Base-by-base conservation (phyloP, 1,140 invertebrate genomes). In the Papilio xuthus region DNA sequence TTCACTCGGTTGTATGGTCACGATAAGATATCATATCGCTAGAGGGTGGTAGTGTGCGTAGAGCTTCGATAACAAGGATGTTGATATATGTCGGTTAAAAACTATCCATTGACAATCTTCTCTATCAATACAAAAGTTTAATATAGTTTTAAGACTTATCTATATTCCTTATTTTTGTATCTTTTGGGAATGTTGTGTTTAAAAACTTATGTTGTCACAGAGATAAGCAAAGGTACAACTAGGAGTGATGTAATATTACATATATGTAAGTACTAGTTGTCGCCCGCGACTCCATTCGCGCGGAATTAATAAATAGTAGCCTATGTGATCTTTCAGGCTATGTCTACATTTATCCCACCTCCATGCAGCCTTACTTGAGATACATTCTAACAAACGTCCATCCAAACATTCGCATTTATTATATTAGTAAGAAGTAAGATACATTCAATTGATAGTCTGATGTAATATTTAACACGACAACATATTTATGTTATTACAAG, bases 361-460 rank as follows among this genome's bases (percentile, higher is more conserved):
- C 41, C 41, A 42, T 42, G 8, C 41, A 42, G 7, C 41, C 0
- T 13, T 13, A 47, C 44, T 1, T 47, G n/a, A n/a, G n/a, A n/a
- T n/a, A n/a, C n/a, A n/a, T n/a, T n/a, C n/a, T n/a, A n/a, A n/a
- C n/a, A n/a, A n/a, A n/a, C n/a, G n/a, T n/a, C n/a, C n/a, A n/a
- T n/a, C n/a, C n/a, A n/a, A n/a, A n/a, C n/a, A n/a, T n/a, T n/a
- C n/a, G n/a, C n/a, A n/a, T n/a, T n/a, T n/a, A n/a, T n/a, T n/a
- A n/a, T n/a, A n/a, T n/a, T n/a, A n/a, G n/a, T n/a, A n/a, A n/a
- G n/a, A n/a, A n/a, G n/a, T n/a, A n/a, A n/a, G n/a, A n/a, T 50
- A 47, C 41, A 72, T 72, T 72, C 18, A 72, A 72, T 44, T 41
- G 41, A 72, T 41, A 72, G 37, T 72, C 70, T 72, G 70, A 72